These are phyloP conservation scores for Epizoanthus fatuus DNA, from an alignment of 92 coral and sea anemone species.

Conservation along the genomic window DNA sequence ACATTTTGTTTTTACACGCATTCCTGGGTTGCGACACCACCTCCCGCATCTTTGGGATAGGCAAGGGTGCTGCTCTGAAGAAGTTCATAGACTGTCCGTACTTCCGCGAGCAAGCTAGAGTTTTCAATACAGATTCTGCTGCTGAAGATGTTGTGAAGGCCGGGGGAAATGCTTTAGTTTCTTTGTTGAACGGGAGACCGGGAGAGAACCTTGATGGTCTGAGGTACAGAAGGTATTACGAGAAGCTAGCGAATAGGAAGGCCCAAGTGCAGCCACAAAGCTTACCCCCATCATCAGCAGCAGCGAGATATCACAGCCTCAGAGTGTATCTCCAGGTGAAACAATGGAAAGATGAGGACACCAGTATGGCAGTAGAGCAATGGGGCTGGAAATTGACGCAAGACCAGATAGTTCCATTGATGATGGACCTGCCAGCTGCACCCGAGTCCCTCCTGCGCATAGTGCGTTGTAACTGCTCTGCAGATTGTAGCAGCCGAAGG, in stretches of 20 bases:
- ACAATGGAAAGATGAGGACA: not conserved
- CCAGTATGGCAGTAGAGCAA: not conserved
- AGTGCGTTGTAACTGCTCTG: slow-evolving; percentile 43
- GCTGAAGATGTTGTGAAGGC: too few species aligned
- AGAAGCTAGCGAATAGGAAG: not conserved
- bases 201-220: not conserved
- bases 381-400: slow-evolving; percentile 42
- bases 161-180: too few species aligned
- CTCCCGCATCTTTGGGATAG: too few species aligned
- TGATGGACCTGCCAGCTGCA: slow-evolving; percentile 45
- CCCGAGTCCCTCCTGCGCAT: slow-evolving; percentile 43
- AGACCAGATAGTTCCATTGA: slow-evolving; percentile 22
- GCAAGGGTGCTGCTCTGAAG: too few species aligned
- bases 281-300: slow-evolving; percentile 19
- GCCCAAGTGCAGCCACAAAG: not conserved
- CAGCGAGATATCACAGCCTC: slow-evolving; percentile 28
- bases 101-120: too few species aligned
- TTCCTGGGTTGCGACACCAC: too few species aligned
- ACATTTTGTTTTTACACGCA: too few species aligned
- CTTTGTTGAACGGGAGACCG: not conserved
- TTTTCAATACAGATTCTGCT: too few species aligned
- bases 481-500: not conserved
- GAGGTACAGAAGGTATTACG: not conserved
- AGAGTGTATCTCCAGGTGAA: not conserved
- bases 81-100: too few species aligned